phyloP scores from a whole-genome alignment of 2,888 invertebrate genomes.

The Ellobium chinense region DNA sequence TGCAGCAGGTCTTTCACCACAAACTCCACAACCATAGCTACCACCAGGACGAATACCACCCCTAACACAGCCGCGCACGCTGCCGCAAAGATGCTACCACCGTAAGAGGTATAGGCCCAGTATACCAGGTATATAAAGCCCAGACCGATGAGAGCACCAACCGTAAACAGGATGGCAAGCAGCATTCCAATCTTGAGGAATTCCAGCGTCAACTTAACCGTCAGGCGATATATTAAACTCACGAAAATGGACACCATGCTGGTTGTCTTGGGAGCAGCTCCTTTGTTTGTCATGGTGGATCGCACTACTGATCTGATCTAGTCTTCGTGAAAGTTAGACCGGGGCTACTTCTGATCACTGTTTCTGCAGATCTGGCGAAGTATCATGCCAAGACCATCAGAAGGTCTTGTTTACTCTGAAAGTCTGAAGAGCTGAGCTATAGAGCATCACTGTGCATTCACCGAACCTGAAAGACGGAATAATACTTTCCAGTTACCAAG shows the following conservation, averaged over 20 bases:
- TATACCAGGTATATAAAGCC: slow-evolving; percentile 24
- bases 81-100: slow-evolving; percentile 1
- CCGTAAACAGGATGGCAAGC: slow-evolving; percentile 8
- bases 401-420: too few relatives aligned
- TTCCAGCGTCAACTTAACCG: slow-evolving; percentile 59
- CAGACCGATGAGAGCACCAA: slow-evolving; percentile 58
- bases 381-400: too few relatives aligned
- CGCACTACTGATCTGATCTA: too few relatives aligned
- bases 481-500: too few relatives aligned
- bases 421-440: too few relatives aligned
- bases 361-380: too few relatives aligned
- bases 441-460: too few relatives aligned
- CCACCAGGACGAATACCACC: neutral
- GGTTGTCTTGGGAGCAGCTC: slow-evolving; percentile 64
- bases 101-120: slow-evolving; percentile 11
- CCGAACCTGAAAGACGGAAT: too few relatives aligned
- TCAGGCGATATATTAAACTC: slow-evolving; percentile 71
- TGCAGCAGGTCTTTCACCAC: slow-evolving; percentile 22
- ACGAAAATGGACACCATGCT: slow-evolving; percentile 71
- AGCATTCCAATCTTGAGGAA: slow-evolving; percentile 52
- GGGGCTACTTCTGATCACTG: too few relatives aligned
- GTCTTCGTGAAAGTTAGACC: too few relatives aligned
- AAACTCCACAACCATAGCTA: neutral
- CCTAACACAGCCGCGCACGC: neutral
- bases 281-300: too few relatives aligned